These are phyloP conservation scores for Trypoxylus dichotomus DNA, from an alignment of 1,140 invertebrate genomes.

Conservation along the genomic window DNA sequence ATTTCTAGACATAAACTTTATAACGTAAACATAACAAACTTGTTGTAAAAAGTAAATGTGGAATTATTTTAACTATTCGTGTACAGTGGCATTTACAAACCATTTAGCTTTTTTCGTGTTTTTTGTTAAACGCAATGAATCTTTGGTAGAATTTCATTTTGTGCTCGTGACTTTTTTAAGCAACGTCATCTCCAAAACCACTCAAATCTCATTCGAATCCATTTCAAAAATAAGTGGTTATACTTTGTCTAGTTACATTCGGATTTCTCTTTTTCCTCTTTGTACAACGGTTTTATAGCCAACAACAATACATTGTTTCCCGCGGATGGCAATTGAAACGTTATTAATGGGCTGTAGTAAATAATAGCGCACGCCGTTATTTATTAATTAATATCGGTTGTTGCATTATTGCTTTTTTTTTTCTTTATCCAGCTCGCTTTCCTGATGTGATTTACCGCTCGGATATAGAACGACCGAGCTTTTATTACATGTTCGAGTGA, in stretches of 20 bases:
- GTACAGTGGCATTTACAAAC: no score
- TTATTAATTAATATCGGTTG: slow-evolving; percentile 4
- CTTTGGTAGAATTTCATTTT: neutral
- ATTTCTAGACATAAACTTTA: no score
- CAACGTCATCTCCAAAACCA: neutral
- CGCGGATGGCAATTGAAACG: neutral
- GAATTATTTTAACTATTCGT: no score
- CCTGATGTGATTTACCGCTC: neutral
- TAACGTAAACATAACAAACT: no score
- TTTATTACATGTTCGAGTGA: neutral
- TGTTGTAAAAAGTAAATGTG: no score
- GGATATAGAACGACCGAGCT: neutral
- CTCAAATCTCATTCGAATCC: neutral
- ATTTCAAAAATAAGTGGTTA: neutral
- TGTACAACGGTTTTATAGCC: neutral
- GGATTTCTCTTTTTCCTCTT: neutral
- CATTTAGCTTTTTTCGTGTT: no score
- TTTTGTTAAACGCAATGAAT: no score
- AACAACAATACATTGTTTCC: neutral
- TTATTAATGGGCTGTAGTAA: neutral
- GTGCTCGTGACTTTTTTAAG: neutral
- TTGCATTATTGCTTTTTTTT: neutral
- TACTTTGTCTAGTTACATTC: neutral
- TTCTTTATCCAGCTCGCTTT: neutral
- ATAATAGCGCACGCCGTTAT: neutral